Evolutionary conservation across 2,888 invertebrate genomes (phyloP), one percentile per base, ranked within the genome.

Genomic region (Galerucella pusilla): DNA sequence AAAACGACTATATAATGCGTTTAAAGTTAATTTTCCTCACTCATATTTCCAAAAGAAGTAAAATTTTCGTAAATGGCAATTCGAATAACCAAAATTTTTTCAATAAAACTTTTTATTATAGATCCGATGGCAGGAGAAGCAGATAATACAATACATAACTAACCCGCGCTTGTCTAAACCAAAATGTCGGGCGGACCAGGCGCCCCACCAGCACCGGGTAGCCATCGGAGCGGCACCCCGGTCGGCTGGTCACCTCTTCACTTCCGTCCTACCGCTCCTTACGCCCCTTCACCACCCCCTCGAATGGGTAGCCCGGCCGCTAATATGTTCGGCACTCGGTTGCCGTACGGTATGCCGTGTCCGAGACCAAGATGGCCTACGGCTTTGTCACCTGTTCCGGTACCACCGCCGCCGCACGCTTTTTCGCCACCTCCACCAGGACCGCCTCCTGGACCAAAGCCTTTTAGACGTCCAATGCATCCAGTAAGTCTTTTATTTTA

Each of bases 241-340:
- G 88, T 89, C 85, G 85, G 89, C 90, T 87, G 87, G 84, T 92
- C 92, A 68, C 90, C 91, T 60, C 89, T 90, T 78, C 91, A 92
- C 83, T 94, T 92, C 87, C 91, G 94, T 52, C 92, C 94, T 49
- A 92, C 93, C 14, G 94, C 94, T 54, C 94, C 94, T 67, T 94
- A 94, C 90, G 91, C 92, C 10, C 92, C 93, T 1, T 92, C 93
- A 80, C 93, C 94, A 1, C 93, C 93, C 4, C 90, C 92, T 77
- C 91, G 93, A 82, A 91, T 92, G 67, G 86, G 86, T 65, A 87
- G 87, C 71, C 88, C 88, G 71, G 86, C 84, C 78, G 84, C 80
- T 81, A 84, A 83, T 84, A 88, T 86, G 86, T 88, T 86, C 87
- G 90, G 83, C 84, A 88, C 84, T 81, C 88, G 84, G 79, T 88